Conservation (phyloP, 2,113 vertebrate species). For the Falco punctatus region DNA sequence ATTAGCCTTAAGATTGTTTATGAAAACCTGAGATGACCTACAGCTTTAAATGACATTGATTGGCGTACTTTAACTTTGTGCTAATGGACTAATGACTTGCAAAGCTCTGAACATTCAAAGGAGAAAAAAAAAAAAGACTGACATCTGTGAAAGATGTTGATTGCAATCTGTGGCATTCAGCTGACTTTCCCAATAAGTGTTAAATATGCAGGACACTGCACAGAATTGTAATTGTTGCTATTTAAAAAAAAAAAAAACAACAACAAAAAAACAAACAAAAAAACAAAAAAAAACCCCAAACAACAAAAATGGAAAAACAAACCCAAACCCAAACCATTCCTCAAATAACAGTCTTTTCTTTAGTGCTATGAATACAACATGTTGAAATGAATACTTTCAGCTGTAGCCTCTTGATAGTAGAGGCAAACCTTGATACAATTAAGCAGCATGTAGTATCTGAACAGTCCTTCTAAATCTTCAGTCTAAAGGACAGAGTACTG, state of each 20-base stretch:
- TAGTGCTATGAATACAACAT: neutral
- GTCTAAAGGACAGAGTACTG: neutral
- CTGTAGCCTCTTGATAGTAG: neutral
- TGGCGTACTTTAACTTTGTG: slow-evolving; percentile 52
- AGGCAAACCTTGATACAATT: neutral
- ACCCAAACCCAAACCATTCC: neutral
- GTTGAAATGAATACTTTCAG: neutral
- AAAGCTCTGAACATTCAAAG: slow-evolving; percentile 35
- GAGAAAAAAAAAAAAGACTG: neutral
- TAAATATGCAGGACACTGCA: neutral
- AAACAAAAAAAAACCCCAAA: no score
- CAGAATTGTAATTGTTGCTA: slow-evolving; percentile 9
- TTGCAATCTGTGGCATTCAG: slow-evolving; percentile 48
- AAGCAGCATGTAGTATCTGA: neutral
- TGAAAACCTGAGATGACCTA: slow-evolving; percentile 58
- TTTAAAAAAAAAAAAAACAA: neutral
- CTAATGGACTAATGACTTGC: slow-evolving; percentile 64
- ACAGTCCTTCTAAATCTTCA: neutral
- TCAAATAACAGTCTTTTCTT: neutral
- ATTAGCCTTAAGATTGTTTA: slow-evolving; percentile 68
- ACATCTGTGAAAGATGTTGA: slow-evolving; percentile 50
- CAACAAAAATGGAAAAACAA: no score
- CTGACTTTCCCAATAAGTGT: slow-evolving; percentile 53
- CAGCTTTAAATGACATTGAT: slow-evolving; percentile 62
- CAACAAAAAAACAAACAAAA: neutral